These are phyloP conservation scores for Xenopus borealis DNA, from an alignment of 2,113 vertebrate species.

Conservation along the genomic window DNA sequence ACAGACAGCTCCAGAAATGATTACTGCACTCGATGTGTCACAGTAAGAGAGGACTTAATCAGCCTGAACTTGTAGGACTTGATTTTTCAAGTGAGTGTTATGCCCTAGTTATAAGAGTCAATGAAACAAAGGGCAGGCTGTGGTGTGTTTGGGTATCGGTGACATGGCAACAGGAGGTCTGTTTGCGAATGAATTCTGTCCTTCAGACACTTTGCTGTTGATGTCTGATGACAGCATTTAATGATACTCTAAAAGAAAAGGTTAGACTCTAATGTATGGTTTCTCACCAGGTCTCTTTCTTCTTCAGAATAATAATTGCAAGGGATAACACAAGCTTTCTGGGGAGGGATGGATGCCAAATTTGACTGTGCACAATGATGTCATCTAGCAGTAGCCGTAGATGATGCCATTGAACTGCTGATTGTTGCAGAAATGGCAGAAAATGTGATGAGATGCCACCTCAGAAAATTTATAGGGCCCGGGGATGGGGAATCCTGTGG, in stretches of 20 bases:
- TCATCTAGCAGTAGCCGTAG: not conserved
- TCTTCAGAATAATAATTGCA: too few relatives aligned
- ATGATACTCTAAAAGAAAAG: not conserved
- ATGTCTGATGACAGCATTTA: constrained; percentile 3
- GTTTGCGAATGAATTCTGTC: constrained; percentile 6
- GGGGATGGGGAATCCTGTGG: too few relatives aligned
- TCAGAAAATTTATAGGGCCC: too few relatives aligned
- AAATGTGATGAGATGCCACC: too few relatives aligned
- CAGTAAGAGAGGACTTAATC: constrained; percentile 24
- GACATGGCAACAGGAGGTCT: constrained; percentile 18
- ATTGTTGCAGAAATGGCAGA: too few relatives aligned
- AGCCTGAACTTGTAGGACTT: not conserved
- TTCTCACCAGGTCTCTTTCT: too few relatives aligned
- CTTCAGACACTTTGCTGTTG: not conserved
- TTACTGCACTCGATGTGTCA: constrained; percentile 4
- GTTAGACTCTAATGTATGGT: too few relatives aligned
- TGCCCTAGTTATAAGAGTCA: constrained; percentile 6
- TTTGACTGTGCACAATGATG: not conserved
- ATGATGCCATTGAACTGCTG: too few relatives aligned
- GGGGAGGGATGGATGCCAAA: too few relatives aligned
- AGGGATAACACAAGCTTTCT: too few relatives aligned
- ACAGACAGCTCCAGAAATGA: not conserved
- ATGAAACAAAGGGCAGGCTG: constrained; percentile 13
- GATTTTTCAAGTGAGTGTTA: constrained; percentile 31
- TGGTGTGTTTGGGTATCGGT: constrained; percentile 1